These are phyloP conservation scores for Aldabrachelys gigantea DNA, from an alignment of 2,113 vertebrate genomes.

Conservation along the genomic window DNA sequence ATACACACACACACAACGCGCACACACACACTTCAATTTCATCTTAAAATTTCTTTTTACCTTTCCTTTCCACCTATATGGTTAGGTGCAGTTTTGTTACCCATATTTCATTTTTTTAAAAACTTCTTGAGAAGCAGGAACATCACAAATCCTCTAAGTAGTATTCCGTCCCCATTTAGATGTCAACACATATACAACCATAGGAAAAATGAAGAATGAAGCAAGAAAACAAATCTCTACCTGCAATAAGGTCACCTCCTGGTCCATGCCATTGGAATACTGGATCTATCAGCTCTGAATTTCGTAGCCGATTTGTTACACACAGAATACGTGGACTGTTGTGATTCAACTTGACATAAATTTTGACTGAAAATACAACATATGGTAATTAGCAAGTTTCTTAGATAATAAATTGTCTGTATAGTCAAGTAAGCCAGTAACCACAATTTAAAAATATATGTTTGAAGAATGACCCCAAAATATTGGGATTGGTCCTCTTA, in stretches of 20 bases:
- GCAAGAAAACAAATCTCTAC: conserved; percentile 33
- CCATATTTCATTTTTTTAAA: neutral
- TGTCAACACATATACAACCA: neutral
- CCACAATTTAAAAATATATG: neutral
- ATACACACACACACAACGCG: no score
- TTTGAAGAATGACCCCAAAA: neutral
- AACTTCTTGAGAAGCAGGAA: neutral
- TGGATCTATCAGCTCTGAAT: conserved; percentile 74
- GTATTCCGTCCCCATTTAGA: neutral
- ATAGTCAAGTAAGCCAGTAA: neutral
- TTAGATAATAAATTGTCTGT: neutral
- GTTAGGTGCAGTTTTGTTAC: neutral
- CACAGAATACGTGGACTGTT: conserved; percentile 72
- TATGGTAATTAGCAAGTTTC: neutral
- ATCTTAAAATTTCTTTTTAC: neutral
- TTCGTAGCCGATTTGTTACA: conserved; percentile 57
- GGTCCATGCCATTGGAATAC: conserved; percentile 75
- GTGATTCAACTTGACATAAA: conserved; percentile 74
- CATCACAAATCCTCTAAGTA: neutral
- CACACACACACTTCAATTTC: neutral
- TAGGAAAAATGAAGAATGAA: neutral
- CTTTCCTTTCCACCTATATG: neutral
- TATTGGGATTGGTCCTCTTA: neutral
- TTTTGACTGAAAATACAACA: conserved; percentile 72
- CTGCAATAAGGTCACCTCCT: conserved; percentile 59